Percentiles rank a stretch among this genome's conserved stretches.
Conservation (phyloP, 2,888 invertebrate genomes). For the Eristalinus sepulchralis region DNA sequence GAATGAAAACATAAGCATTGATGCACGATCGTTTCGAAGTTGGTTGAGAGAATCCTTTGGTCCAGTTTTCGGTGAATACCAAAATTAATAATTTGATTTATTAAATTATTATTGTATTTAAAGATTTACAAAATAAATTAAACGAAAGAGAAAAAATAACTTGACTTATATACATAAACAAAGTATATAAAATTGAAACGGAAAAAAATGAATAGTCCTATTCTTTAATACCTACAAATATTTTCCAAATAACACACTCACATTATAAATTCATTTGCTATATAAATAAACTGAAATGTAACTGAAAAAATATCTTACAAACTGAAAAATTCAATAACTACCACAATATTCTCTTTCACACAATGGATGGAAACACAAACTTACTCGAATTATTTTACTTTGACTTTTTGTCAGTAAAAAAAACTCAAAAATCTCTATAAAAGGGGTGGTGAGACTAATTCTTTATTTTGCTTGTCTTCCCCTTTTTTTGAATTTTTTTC, state of each 20-base stretch:
- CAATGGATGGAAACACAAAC: slow-evolving; percentile 72
- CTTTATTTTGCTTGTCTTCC: neutral
- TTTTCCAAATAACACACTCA: slow-evolving; percentile 49
- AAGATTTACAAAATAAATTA: slow-evolving; percentile 31
- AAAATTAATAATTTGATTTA: slow-evolving; percentile 55
- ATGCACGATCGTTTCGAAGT: slow-evolving; percentile 1
- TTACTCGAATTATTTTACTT: slow-evolving; percentile 42
- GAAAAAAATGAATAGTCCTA: slow-evolving; percentile 33
- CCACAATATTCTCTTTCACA: slow-evolving; percentile 72
- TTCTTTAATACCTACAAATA: slow-evolving; percentile 52
- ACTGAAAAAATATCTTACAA: slow-evolving; percentile 1
- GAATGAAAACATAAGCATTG: neutral
- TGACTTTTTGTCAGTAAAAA: slow-evolving; percentile 34
- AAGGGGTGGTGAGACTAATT: slow-evolving; percentile 53
- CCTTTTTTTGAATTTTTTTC: slow-evolving; percentile 48
- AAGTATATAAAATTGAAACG: slow-evolving; percentile 27
- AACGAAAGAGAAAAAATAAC: slow-evolving; percentile 20
- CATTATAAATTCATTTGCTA: slow-evolving; percentile 47
- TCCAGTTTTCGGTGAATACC: slow-evolving; percentile 71
- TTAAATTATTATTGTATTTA: slow-evolving; percentile 43
- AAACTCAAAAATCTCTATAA: slow-evolving; percentile 57
- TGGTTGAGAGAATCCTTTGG: slow-evolving; percentile 59
- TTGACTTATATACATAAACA: slow-evolving; percentile 65
- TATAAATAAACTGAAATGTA: slow-evolving; percentile 10
- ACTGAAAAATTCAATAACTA: slow-evolving; percentile 24